Evolutionary conservation across 2,888 invertebrate species (phyloP).

Genomic region (Strigamia transsilvanica): DNA sequence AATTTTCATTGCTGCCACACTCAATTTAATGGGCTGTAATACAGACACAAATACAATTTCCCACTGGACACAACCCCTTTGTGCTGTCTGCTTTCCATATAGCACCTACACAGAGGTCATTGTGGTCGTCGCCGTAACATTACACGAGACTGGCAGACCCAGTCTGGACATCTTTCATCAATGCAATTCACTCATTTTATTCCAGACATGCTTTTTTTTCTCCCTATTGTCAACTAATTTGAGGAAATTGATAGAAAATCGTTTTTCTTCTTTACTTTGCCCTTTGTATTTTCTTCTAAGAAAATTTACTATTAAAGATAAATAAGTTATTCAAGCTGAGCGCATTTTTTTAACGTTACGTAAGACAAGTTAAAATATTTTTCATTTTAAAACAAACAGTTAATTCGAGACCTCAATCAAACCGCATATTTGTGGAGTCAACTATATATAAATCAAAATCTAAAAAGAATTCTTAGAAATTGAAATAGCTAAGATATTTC

Average conservation of each 20-base stretch:
- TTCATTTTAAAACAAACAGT: too few relatives aligned
- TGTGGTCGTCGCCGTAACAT: slow-evolving; percentile 40
- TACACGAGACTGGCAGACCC: slow-evolving; percentile 33
- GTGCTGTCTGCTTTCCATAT: slow-evolving; percentile 47
- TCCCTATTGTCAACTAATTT: background rate
- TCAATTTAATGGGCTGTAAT: slow-evolving; percentile 18
- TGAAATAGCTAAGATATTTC: background rate
- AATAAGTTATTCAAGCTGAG: too few relatives aligned
- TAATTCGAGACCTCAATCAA: too few relatives aligned
- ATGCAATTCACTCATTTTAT: slow-evolving; percentile 13
- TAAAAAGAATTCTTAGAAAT: too few relatives aligned
- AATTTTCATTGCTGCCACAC: slow-evolving; percentile 30
- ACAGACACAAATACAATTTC: slow-evolving; percentile 46
- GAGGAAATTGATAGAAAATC: background rate
- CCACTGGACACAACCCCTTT: slow-evolving; percentile 47
- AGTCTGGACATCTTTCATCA: slow-evolving; percentile 43
- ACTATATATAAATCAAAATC: too few relatives aligned
- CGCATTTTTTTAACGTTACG: too few relatives aligned
- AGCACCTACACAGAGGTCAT: slow-evolving; percentile 38
- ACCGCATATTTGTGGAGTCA: too few relatives aligned
- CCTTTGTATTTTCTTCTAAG: background rate
- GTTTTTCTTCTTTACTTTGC: background rate
- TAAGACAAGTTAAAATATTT: too few relatives aligned
- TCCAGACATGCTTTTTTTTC: slow-evolving; percentile 8
- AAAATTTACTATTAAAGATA: too few relatives aligned